These are phyloP conservation scores for Carlito syrichta DNA, from an alignment of 2,113 vertebrate species.

Conservation along the genomic window DNA sequence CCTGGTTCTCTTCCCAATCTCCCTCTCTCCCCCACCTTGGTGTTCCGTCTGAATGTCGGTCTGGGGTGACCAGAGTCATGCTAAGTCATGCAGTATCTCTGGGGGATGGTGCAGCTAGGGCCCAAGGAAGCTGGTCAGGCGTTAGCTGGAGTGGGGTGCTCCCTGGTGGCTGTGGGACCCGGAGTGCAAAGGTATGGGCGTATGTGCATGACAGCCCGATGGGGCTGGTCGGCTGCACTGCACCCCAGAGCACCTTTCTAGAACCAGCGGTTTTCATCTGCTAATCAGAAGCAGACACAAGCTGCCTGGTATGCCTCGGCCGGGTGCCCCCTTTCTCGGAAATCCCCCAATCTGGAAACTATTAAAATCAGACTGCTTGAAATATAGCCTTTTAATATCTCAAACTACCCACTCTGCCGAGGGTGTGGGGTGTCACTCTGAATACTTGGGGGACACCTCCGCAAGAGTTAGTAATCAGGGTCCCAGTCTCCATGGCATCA, in stretches of 20 bases:
- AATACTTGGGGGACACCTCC: conserved; percentile 36
- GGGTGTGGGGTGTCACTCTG: conserved; percentile 46
- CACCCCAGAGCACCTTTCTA: conserved; percentile 46
- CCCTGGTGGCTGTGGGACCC: conserved; percentile 3
- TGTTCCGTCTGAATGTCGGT: conserved; percentile 32
- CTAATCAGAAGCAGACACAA: conserved; percentile 81
- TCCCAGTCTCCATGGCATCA: neutral
- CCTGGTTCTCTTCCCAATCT: neutral
- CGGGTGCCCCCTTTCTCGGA: conserved; percentile 70
- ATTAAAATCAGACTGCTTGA: conserved; percentile 79
- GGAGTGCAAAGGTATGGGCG: neutral
- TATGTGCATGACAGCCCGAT: neutral
- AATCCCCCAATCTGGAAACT: conserved; percentile 82
- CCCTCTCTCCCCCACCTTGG: neutral
- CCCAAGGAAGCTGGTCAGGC: neutral
- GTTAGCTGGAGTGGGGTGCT: neutral
- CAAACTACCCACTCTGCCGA: conserved; percentile 60
- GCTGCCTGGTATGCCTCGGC: conserved; percentile 65
- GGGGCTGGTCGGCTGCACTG: neutral
- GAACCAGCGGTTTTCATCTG: conserved; percentile 72
- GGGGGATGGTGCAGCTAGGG: neutral
- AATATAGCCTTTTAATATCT: conserved; percentile 81
- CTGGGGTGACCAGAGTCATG: neutral
- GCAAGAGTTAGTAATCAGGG: conserved; percentile 47
- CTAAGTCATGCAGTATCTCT: neutral